Evolutionary conservation across 2,113 vertebrate species (phyloP), one percentile per base, ranked within the genome.

Genomic region (Phrynocephalus versicolor): DNA sequence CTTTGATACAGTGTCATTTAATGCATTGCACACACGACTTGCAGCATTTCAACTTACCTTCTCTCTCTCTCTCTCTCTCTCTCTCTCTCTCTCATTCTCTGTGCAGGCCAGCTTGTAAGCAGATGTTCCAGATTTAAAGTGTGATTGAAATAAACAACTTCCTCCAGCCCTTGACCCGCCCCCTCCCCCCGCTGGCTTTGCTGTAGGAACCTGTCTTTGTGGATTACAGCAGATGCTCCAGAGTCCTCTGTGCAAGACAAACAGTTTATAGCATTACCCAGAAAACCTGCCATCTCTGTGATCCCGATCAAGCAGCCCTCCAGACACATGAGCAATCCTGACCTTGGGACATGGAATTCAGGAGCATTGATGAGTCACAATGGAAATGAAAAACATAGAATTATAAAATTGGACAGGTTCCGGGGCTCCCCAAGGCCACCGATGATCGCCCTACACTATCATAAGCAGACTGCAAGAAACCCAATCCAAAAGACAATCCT

Each of bases 201-300:
- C 93, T 93, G 23, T 9, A 88, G 83, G 90, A 88, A 3, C 79
- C 88, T 90, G 88, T 91, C 90, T 76, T 79, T 90, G 84, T 86
- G 89, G 91, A 90, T 93, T 94, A 88, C 35, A 88, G 57, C 62
- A 91, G 84, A 92, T 88, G 88, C 85, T 87, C 89, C 88, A 85
- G 37, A 87, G 79, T 45, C 60, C 76, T 86, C 69, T 84, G 85
- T 88, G 84, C 85, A 88, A 89, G 89, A 84, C 88, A 90, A 92
- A 88, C 62, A 71, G 58, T 84, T 73, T 90, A 89, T 89, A 69
- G 30, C 37, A 81, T 81, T 1, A 57, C 57, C 72, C 72, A 70
- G 70, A n/a, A 92, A 90, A 89, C 60, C 0, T n/a, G n/a, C 51
- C 60, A 90, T 84, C 77, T 69, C 45, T 72, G 67, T 73, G 88